Percentiles rank a stretch among this genome's conserved stretches.
Evolutionary conservation across 1,140 invertebrate genomes (phyloP).

Genomic region (Gonatopus flavifemur): DNA sequence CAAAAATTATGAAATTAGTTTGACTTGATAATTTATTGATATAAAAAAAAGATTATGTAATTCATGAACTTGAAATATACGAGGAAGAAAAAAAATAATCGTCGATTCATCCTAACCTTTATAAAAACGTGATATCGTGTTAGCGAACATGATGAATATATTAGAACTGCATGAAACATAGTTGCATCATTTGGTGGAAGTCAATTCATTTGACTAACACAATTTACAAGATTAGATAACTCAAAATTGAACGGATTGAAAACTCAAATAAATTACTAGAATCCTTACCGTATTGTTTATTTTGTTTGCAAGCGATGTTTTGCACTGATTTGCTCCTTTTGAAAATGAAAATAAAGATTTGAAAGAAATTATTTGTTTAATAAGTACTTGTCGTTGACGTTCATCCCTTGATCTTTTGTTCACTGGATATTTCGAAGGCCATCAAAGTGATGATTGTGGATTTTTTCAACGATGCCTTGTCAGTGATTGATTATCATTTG

Average conservation of each 20-base stretch:
- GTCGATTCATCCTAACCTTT: conserved; percentile 20
- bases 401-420: too few relatives aligned
- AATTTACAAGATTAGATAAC: not conserved
- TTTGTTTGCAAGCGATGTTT: too few relatives aligned
- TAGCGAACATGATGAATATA: conserved; percentile 13
- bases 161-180: conserved; percentile 13
- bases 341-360: too few relatives aligned
- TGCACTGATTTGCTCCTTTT: too few relatives aligned
- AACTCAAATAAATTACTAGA: conserved; percentile 8
- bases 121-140: conserved; percentile 7
- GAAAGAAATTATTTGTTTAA: too few relatives aligned
- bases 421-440: too few relatives aligned
- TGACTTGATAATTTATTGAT: too few relatives aligned
- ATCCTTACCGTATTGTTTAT: conserved; percentile 1
- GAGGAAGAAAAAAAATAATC: conserved; percentile 6
- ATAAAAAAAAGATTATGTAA: not conserved
- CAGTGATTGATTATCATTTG: too few relatives aligned
- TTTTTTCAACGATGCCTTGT: too few relatives aligned
- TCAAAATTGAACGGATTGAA: conserved; percentile 1
- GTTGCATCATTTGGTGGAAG: conserved; percentile 16
- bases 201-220: not conserved
- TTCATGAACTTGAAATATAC: not conserved
- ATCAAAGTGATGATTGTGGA: too few relatives aligned
- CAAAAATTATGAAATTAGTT: not conserved
- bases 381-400: too few relatives aligned